A percentile compares a stretch with the other conserved stretches of the same genome.
Conservation (phyloP, 2,113 vertebrate species). For the Erythrocebus patas region DNA sequence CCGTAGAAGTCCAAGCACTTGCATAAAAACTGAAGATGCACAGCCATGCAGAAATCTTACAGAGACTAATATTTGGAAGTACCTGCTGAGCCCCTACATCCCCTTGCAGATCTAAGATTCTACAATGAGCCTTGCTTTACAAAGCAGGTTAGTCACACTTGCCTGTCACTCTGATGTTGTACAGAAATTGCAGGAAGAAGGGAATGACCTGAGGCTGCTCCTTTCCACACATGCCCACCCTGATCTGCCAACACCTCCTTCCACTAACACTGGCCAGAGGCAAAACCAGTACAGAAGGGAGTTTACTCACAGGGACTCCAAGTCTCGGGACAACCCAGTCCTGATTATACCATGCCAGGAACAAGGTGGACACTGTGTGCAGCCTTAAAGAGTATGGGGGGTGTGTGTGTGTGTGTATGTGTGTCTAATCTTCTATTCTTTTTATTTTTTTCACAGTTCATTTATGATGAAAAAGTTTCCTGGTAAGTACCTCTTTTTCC, state of each 20-base stretch:
- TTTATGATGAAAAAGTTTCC: constrained; percentile 97
- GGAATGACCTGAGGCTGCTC: no score
- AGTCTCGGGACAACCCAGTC: neutral
- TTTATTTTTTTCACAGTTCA: constrained; percentile 88
- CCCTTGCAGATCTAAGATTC: neutral
- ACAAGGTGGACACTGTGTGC: neutral
- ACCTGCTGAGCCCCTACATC: neutral
- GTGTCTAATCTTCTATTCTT: constrained; percentile 58
- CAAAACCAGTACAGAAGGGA: neutral
- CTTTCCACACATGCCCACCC: no score
- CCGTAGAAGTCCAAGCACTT: neutral
- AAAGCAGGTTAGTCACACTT: neutral
- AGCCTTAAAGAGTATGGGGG: neutral
- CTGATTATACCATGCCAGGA: no score
- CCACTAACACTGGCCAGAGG: neutral
- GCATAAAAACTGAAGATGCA: neutral
- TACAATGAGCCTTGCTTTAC: accelerated
- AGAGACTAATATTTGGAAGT: neutral
- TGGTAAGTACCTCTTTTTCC: constrained; percentile 88
- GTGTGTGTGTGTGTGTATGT: neutral
- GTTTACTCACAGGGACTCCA: neutral
- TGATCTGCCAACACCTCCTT: neutral
- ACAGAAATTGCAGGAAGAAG: neutral
- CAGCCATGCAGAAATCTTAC: neutral
- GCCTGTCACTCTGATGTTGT: no score